These are phyloP conservation scores for Nephrocerus scutellatus DNA, from an alignment of 2,888 invertebrate species.

Conservation along the genomic window DNA sequence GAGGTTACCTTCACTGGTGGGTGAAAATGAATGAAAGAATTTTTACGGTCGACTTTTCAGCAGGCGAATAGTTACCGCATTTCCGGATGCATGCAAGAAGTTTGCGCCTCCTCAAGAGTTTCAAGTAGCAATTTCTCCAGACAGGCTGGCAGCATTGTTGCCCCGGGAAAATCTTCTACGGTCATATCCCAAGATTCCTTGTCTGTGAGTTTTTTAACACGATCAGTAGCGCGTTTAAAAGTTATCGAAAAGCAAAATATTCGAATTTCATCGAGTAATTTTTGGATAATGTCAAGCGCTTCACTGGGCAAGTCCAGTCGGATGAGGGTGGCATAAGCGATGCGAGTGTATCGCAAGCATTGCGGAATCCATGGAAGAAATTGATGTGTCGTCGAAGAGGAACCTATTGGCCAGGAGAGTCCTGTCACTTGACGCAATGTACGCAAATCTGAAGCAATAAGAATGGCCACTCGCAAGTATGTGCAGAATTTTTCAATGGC, in stretches of 20 bases:
- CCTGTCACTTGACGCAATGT: conserved; percentile 38
- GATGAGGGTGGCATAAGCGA: conserved; percentile 73
- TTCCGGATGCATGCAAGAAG: conserved; percentile 65
- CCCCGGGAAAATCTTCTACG: conserved; percentile 76
- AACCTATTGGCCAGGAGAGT: conserved; percentile 48
- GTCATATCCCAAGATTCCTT: conserved; percentile 84
- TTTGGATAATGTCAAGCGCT: conserved; percentile 76
- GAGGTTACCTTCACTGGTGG: conserved; percentile 48
- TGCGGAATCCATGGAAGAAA: conserved; percentile 66
- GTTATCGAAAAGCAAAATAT: conserved; percentile 78
- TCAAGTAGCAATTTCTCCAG: conserved; percentile 69
- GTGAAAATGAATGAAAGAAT: no score
- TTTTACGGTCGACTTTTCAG: conserved; percentile 37
- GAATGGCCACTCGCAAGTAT: conserved; percentile 64
- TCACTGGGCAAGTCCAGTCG: conserved; percentile 82
- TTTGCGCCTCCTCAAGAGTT: conserved; percentile 61
- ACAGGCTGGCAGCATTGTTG: conserved; percentile 67
- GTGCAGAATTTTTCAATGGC: conserved; percentile 68
- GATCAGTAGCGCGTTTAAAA: conserved; percentile 76
- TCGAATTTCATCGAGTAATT: conserved; percentile 78
- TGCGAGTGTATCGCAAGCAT: conserved; percentile 72
- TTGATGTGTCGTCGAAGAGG: conserved; percentile 51
- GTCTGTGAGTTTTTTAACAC: conserved; percentile 61
- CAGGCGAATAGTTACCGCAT: conserved; percentile 55
- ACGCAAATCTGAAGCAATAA: conserved; percentile 58